These are phyloP conservation scores for Nilaparvata lugens DNA, from an alignment of 1,140 invertebrate species.

Conservation along the genomic window DNA sequence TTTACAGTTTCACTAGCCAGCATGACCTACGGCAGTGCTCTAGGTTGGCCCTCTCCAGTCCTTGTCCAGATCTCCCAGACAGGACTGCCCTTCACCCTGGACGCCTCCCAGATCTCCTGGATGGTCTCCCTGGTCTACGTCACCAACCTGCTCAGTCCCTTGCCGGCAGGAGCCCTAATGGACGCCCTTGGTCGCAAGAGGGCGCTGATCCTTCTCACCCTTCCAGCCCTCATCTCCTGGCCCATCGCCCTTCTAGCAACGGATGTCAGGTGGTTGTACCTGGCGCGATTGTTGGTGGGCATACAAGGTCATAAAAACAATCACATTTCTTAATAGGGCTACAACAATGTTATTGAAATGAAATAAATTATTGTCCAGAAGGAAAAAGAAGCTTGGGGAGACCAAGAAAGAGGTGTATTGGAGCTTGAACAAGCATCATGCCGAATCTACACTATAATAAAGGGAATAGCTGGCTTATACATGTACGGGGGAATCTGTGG, in stretches of 20 bases:
- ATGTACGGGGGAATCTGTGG: too few relatives aligned
- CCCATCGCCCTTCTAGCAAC: constrained; percentile 42
- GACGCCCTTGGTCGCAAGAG: constrained; percentile 63
- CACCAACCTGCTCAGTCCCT: constrained; percentile 19
- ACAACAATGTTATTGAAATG: too few relatives aligned
- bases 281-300: constrained; percentile 28
- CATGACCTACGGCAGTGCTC: constrained; percentile 43
- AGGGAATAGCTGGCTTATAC: too few relatives aligned
- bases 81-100: background rate
- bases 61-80: constrained; percentile 43
- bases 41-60: constrained; percentile 67
- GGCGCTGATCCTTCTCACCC: constrained; percentile 56
- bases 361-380: too few relatives aligned
- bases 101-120: constrained; percentile 16
- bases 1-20: constrained; percentile 32
- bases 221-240: constrained; percentile 34
- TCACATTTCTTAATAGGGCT: too few relatives aligned
- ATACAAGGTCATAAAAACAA: too few relatives aligned
- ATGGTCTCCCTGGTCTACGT: constrained; percentile 20
- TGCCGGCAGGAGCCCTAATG: constrained; percentile 42
- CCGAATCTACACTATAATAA: too few relatives aligned
- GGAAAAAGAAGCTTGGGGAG: too few relatives aligned
- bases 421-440: too few relatives aligned
- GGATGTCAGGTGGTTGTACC: constrained; percentile 6
- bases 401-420: too few relatives aligned